Conservation (phyloP, 2,797 vertebrate genomes). For the Parauchenoglanis ngamensis region DNA sequence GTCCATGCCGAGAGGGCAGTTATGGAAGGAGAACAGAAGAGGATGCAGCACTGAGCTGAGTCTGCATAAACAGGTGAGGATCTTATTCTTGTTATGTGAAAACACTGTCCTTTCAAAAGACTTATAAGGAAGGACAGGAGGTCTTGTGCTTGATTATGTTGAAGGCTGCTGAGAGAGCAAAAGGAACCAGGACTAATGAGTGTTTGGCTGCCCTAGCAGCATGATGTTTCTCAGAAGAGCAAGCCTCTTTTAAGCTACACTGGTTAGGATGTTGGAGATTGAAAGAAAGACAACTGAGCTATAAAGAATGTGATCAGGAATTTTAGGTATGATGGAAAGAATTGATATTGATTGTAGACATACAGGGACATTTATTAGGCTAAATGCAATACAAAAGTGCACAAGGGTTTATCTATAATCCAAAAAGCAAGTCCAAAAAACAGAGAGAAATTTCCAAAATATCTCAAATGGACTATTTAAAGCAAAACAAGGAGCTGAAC, state of each 20-base stretch:
- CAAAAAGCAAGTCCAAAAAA: background rate
- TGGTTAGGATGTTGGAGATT: background rate
- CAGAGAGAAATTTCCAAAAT: background rate
- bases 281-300: background rate
- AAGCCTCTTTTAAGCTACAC: background rate
- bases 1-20: background rate
- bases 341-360: background rate
- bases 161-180: background rate
- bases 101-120: background rate
- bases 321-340: background rate
- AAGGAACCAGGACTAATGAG: background rate
- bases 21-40: background rate
- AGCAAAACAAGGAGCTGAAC: background rate
- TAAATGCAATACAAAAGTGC: background rate
- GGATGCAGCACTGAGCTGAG: background rate
- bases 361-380: no score
- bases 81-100: background rate
- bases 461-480: background rate
- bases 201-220: background rate
- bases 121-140: background rate
- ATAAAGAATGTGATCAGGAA: background rate
- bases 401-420: background rate
- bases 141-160: background rate
- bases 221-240: background rate
- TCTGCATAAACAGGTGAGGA: background rate